phyloP scores from a whole-genome alignment of 2,113 vertebrate species.

The Peucedramus taeniatus region DNA sequence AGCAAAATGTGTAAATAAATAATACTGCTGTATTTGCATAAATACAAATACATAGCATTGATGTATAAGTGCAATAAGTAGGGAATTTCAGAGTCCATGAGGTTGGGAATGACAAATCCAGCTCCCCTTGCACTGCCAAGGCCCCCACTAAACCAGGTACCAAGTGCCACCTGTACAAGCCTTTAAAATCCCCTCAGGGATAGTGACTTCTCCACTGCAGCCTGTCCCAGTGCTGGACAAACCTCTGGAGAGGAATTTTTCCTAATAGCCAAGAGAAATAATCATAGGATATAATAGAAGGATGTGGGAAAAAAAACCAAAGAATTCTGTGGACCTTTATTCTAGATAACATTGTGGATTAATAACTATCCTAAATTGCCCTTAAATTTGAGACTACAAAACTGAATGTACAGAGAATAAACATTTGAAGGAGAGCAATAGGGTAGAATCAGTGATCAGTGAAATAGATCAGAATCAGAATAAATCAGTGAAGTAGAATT shows the following conservation, averaged over 20 bases:
- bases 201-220: not conserved
- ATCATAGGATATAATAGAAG: not conserved
- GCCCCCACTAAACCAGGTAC: not conserved
- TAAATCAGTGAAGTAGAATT: too few species aligned
- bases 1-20: not conserved
- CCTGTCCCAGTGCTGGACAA: not conserved
- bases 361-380: not conserved
- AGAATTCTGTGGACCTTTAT: not conserved
- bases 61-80: not conserved
- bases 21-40: not conserved
- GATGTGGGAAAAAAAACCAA: fast-evolving
- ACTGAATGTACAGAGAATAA: not conserved
- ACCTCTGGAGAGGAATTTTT: not conserved
- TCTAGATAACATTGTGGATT: not conserved
- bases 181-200: not conserved
- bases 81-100: not conserved
- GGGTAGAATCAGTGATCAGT: too few species aligned
- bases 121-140: not conserved
- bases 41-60: too few species aligned
- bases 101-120: not conserved
- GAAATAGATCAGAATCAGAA: too few species aligned
- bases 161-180: not conserved
- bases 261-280: not conserved
- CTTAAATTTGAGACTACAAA: not conserved
- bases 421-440: not conserved